Evolutionary conservation across 2,888 invertebrate species (phyloP).

Genomic region (Melanchra persicariae): DNA sequence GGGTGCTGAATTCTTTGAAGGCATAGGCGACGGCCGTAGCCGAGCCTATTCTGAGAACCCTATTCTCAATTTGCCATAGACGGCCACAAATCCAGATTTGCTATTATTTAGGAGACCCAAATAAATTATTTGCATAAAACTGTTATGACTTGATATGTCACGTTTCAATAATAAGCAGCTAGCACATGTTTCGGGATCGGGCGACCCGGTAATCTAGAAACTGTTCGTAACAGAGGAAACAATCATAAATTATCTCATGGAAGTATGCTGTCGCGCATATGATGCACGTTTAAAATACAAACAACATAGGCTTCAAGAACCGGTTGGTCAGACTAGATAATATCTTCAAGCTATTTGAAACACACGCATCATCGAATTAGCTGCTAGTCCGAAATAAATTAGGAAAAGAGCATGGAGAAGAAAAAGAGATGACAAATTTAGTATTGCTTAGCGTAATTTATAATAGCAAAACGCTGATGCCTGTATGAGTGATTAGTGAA

Average conservation of each 20-base stretch:
- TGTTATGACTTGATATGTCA: slow-evolving; percentile 30
- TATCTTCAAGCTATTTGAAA: background rate
- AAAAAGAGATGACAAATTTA: background rate
- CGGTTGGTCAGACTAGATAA: background rate
- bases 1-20: too few species aligned
- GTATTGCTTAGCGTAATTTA: too few species aligned
- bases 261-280: slow-evolving; percentile 9
- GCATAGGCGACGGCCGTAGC: too few species aligned
- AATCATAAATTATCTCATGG: slow-evolving; percentile 36
- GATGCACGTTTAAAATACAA: background rate
- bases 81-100: too few species aligned
- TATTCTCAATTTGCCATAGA: background rate
- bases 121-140: background rate
- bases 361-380: background rate
- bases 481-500: background rate
- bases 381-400: background rate
- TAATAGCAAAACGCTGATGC: background rate
- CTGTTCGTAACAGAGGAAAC: slow-evolving; percentile 42
- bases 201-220: slow-evolving; percentile 57
- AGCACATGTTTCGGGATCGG: slow-evolving; percentile 50
- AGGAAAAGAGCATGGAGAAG: background rate
- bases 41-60: too few species aligned
- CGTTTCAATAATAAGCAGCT: slow-evolving; percentile 52
- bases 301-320: background rate
- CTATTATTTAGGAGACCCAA: background rate